phyloP scores from a whole-genome alignment of 2,888 invertebrate species.

The Trachelus iudaicus region DNA sequence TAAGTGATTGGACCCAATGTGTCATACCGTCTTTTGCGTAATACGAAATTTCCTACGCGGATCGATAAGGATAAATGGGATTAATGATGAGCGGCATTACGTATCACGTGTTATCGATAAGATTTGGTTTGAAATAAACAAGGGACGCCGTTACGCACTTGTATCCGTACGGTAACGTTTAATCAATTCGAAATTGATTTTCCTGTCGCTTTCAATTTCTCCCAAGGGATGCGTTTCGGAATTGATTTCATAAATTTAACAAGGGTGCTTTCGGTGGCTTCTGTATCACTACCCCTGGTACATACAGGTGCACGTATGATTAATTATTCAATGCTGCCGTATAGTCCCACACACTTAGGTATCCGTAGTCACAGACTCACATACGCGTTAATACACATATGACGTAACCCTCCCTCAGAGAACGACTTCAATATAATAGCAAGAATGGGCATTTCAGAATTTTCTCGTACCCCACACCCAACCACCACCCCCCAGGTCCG shows the following conservation, averaged over 20 bases:
- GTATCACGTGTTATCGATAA: not conserved
- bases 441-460: not conserved
- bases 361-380: not conserved
- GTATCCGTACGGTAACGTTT: not conserved
- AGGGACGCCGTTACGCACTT: not conserved
- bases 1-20: not conserved
- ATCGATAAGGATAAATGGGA: not conserved
- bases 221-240: not conserved
- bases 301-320: not conserved
- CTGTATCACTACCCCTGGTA: not conserved
- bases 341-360: not conserved
- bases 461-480: not conserved
- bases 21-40: not conserved
- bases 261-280: not conserved
- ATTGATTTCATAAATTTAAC: not conserved
- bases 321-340: not conserved
- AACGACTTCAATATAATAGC: not conserved
- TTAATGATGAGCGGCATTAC: not conserved
- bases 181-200: not conserved
- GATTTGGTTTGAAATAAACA: not conserved
- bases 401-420: not conserved
- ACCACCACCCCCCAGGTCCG: too few relatives aligned
- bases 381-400: not conserved
- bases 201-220: not conserved
- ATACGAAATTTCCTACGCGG: not conserved